Evolutionary conservation across 2,797 vertebrate species (phyloP).

Genomic region (Channallabes apus): DNA sequence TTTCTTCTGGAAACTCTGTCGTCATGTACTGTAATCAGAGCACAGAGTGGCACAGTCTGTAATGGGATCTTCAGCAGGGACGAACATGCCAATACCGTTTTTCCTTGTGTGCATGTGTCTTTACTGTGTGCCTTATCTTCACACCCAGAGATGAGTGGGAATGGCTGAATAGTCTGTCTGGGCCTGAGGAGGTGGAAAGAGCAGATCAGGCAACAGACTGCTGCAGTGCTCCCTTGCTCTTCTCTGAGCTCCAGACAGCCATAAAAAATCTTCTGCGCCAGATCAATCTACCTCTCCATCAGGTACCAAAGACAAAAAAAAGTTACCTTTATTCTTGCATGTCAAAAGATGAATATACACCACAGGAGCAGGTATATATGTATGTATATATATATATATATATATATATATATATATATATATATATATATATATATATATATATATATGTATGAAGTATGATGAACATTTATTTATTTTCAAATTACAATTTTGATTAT

Average conservation of each 20-base stretch:
- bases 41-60: slow-evolving; percentile 30
- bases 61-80: slow-evolving; percentile 32
- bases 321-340: background rate
- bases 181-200: slow-evolving; percentile 79
- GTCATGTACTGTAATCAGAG: slow-evolving; percentile 43
- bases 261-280: slow-evolving; percentile 89
- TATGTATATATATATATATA: too few species aligned
- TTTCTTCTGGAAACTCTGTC: slow-evolving; percentile 39
- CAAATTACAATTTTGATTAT: background rate
- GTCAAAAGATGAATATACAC: background rate
- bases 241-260: slow-evolving; percentile 90
- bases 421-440: background rate
- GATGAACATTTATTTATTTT: background rate
- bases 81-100: slow-evolving; percentile 26
- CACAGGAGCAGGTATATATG: background rate
- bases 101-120: slow-evolving; percentile 41
- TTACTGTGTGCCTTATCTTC: slow-evolving; percentile 50
- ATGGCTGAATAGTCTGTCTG: slow-evolving; percentile 89
- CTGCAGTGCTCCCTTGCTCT: slow-evolving; percentile 83
- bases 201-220: slow-evolving; percentile 76
- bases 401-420: too few species aligned
- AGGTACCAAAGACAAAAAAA: slow-evolving; percentile 75
- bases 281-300: slow-evolving; percentile 89
- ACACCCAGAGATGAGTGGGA: slow-evolving; percentile 94
- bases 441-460: background rate